Base-by-base conservation (phyloP, 2,797 vertebrate species). In the Halcyon smyrnensis region DNA sequence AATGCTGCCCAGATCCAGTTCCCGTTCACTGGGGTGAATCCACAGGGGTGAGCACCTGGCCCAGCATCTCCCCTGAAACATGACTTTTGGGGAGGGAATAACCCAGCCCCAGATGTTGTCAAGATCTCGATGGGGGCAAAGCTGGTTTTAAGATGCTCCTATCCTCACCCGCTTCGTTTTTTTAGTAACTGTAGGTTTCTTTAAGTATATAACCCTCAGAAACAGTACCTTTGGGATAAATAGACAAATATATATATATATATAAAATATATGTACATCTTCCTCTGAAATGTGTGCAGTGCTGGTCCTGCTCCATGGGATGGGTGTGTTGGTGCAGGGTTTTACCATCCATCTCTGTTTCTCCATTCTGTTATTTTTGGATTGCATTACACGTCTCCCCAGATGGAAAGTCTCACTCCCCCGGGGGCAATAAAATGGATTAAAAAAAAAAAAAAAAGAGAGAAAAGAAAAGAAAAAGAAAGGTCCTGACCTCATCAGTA, bases 311-410 rank as follows among this genome's bases (percentile, higher is more conserved):
- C 53, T 39, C 21, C 43, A 16, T 0, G 1, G 65, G 65, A 9
- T 6, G 59, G 37, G 17, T n/a, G 37, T 54, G 30, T 41, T 1
- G 5, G 54, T 12, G 39, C 28, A 51, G 57, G 18, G 15, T 51
- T 93, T 93, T 24, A 15, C 65, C 10, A 1, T 12, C 2, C 1
- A 18, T 18, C 57, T 65, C 91, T 36, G 2, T 73, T 60, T 86
- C 70, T 50, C 51, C 59, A 3, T 24, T 51, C 56, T 98, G 96
- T 98, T 98, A 92, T 96, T 97, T 94, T 97, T 96, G 94, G 96
- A 96, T 98, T 97, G 75, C 56, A 36, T 98, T 98, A 95, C 98
- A 95, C 27, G 27, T 95, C 84, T 92, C 92, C 95, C 97, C 94
- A 91, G 90, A 82, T 90, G 82, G 93, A 94, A 95, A 97, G 65